These are phyloP conservation scores for Parapristionchus giblindavisi DNA, from an alignment of 2,888 invertebrate genomes.

Conservation along the genomic window DNA sequence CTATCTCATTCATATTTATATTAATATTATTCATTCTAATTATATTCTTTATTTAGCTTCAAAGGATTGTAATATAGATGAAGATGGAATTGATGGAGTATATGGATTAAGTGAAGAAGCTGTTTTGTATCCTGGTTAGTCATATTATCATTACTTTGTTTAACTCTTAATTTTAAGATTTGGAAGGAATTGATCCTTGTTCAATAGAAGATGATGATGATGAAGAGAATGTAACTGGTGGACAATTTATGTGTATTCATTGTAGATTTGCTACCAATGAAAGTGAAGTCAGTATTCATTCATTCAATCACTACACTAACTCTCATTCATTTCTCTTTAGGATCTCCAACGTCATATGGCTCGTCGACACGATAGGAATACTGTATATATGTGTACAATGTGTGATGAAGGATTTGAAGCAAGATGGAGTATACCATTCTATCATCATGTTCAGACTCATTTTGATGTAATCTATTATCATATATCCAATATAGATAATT, in stretches of 20 bases:
- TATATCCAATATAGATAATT: too few species aligned
- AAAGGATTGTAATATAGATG: constrained; percentile 40
- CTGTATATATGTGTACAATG: constrained; percentile 76
- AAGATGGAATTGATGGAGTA: constrained; percentile 56
- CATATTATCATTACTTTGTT: neutral
- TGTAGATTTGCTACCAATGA: constrained; percentile 47
- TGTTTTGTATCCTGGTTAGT: constrained; percentile 30
- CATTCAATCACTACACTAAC: neutral
- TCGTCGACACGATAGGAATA: constrained; percentile 75
- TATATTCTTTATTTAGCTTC: neutral
- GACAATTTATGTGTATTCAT: constrained; percentile 45
- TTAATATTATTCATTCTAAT: neutral
- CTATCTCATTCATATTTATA: neutral
- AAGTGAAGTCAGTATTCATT: constrained; percentile 43
- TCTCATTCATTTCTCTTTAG: constrained; percentile 30
- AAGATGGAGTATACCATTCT: constrained; percentile 77
- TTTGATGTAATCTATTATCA: too few species aligned
- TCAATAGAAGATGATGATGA: constrained; percentile 49
- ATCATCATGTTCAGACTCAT: constrained; percentile 75
- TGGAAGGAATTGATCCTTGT: constrained; percentile 22
- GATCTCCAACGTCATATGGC: constrained; percentile 72
- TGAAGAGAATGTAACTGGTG: constrained; percentile 45
- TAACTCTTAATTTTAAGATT: neutral
- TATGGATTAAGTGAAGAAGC: constrained; percentile 52
- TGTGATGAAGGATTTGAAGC: constrained; percentile 75